A percentile compares a stretch with the other conserved stretches of the same genome.
Evolutionary conservation across 2,113 vertebrate species (phyloP).

Genomic region (Vireo altiloquus): DNA sequence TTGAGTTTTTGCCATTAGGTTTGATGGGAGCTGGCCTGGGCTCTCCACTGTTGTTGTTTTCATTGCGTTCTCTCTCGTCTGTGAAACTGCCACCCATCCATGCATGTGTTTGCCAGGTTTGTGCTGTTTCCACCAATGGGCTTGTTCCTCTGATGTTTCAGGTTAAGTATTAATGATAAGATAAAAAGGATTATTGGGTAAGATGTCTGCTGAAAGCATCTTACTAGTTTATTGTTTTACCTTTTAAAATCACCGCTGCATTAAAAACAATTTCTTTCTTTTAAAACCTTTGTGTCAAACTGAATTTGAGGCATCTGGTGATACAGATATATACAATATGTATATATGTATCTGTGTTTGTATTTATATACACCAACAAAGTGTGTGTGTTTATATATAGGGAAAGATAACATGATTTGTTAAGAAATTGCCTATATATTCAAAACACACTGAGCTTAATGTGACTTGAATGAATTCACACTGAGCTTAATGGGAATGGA

Average conservation of each 20-base stretch:
- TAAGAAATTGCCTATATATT: neutral
- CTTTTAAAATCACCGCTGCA: neutral
- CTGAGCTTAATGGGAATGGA: too few relatives aligned
- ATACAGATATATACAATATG: neutral
- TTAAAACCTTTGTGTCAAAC: neutral
- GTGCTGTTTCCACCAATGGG: conserved; percentile 63
- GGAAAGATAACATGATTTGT: neutral
- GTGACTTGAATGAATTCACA: too few relatives aligned
- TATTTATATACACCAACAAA: neutral
- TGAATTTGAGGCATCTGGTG: neutral
- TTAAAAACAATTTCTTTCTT: neutral
- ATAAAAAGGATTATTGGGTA: conserved; percentile 72
- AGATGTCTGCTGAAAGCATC: conserved; percentile 48
- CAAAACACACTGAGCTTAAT: neutral
- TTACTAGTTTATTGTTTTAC: neutral
- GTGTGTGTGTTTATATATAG: neutral
- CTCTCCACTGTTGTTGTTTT: conserved; percentile 57
- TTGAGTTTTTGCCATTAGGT: conserved; percentile 29
- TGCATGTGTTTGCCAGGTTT: conserved; percentile 79
- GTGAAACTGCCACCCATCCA: conserved; percentile 65
- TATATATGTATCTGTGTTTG: neutral
- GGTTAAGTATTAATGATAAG: conserved; percentile 53
- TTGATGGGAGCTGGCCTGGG: conserved; percentile 54
- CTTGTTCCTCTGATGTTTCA: conserved; percentile 68
- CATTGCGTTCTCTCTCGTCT: conserved; percentile 63